Evolutionary conservation across 2,888 invertebrate genomes (phyloP), one percentile per base, ranked within the genome.

Genomic region (Masnerella sp.): DNA sequence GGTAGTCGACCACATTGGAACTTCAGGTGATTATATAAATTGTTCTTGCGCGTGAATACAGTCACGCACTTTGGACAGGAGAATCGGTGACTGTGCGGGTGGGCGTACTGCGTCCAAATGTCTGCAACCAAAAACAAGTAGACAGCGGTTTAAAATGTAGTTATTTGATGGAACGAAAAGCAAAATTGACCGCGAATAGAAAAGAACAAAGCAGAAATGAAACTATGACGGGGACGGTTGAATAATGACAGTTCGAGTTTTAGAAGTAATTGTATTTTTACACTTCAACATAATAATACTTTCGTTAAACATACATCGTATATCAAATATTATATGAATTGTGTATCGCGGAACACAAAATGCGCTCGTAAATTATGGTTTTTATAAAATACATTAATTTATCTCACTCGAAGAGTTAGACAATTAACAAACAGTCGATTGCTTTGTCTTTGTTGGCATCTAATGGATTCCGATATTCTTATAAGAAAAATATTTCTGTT

Each of bases 11-110:
- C 88, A 64, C 88, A 88, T 20, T 67, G 67, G 14, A 67, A 67
- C 40, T 67, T 67, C 20, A 67, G 38, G 15, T 87, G 87, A 74
- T 84, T 83, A 62, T 83, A 84, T 34, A 84, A 78, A 80, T 86
- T 87, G 79, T 85, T 84, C 64, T 82, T 83, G 18, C 85, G 80
- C 14, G 82, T 85, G 74, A 86, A 87, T 11, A 80, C 79, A 59
- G 83, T 84, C 52, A 80, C 80, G 72, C 87, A 87, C 70, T 81
- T 83, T n/a, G 79, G 81, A 68, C 85, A 86, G 9, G 81, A 62
- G 45, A 82, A 85, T 11, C 64, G 28, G 2, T 15, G 73, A 47
- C 17, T 42, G 2, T n/a, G 28, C 11, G 42, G 70, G 0, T 18
- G 12, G 17, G 22, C 22, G 42, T 52, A 59, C 22, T 45, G 54